phyloP scores from a whole-genome alignment of 2,797 vertebrate genomes.

The Danio kyathit region DNA sequence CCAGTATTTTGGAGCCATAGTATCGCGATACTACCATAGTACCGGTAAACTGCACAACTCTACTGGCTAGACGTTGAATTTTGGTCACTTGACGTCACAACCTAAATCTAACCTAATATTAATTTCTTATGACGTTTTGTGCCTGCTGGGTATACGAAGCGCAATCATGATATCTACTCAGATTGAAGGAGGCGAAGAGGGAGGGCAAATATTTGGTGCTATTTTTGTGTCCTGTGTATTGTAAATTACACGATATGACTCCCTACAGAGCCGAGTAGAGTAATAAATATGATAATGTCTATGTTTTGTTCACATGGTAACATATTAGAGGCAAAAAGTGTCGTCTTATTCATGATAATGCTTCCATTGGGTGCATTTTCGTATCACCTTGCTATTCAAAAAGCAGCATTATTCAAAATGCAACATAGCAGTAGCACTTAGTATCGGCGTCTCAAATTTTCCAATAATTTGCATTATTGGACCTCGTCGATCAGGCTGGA shows the following conservation, averaged over 20 bases:
- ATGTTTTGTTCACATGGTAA: constrained; percentile 71
- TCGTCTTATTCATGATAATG: constrained; percentile 73
- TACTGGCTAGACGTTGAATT: too few relatives aligned
- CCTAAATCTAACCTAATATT: too few relatives aligned
- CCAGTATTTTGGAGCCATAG: too few relatives aligned
- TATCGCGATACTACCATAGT: too few relatives aligned
- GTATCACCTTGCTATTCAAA: constrained; percentile 68
- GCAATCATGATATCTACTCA: constrained; percentile 14
- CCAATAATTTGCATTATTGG: constrained; percentile 69
- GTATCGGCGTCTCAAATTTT: constrained; percentile 62
- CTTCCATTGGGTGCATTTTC: constrained; percentile 67
- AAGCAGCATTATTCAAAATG: constrained; percentile 67
- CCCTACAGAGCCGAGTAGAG: constrained; percentile 42
- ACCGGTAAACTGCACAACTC: too few relatives aligned
- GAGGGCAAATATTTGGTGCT: not conserved
- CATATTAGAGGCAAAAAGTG: constrained; percentile 61
- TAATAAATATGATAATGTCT: constrained; percentile 82
- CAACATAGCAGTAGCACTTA: constrained; percentile 61
- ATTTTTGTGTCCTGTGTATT: constrained; percentile 33
- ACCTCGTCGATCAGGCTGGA: constrained; percentile 68
- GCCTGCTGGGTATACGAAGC: not conserved
- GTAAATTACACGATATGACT: constrained; percentile 48
- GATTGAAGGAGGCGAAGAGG: not conserved
- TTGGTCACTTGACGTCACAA: too few relatives aligned
- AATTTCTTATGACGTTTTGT: too few relatives aligned